Percentiles rank a stretch among this genome's conserved stretches.
These are phyloP conservation scores for Andricus curvator DNA, from an alignment of 2,888 invertebrate genomes.

Conservation along the genomic window DNA sequence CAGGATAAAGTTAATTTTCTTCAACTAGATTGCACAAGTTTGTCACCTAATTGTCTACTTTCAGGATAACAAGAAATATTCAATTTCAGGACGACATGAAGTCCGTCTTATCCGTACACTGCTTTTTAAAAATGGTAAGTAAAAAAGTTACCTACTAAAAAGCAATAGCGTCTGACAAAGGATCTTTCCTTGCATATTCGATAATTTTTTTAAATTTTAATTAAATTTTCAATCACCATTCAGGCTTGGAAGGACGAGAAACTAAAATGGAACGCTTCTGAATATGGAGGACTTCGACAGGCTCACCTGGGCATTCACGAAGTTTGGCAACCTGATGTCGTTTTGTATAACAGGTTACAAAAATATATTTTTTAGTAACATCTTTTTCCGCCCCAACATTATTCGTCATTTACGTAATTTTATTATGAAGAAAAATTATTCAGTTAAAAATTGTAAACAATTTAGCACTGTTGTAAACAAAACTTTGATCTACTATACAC, in stretches of 20 bases:
- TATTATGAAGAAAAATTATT: too few relatives aligned
- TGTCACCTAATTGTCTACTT: slow-evolving; percentile 16
- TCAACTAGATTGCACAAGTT: not conserved
- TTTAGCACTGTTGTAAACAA: too few relatives aligned
- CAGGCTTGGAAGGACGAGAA: slow-evolving; percentile 89
- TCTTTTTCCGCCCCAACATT: slow-evolving; percentile 15
- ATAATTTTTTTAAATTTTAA: too few relatives aligned
- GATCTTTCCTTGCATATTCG: too few relatives aligned
- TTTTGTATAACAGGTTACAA: slow-evolving; percentile 83
- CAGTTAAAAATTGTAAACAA: too few relatives aligned
- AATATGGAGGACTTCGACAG: slow-evolving; percentile 83
- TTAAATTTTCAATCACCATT: slow-evolving; percentile 47
- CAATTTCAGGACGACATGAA: slow-evolving; percentile 55
- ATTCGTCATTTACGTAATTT: too few relatives aligned
- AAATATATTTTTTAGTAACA: slow-evolving; percentile 11
- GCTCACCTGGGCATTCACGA: slow-evolving; percentile 85
- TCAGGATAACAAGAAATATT: slow-evolving; percentile 39
- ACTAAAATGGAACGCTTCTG: slow-evolving; percentile 84
- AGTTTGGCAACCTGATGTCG: slow-evolving; percentile 89
- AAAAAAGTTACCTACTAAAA: not conserved
- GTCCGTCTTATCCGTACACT: slow-evolving; percentile 53
- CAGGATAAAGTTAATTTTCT: slow-evolving; percentile 19
- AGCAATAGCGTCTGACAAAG: not conserved
- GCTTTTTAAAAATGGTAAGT: slow-evolving; percentile 54
- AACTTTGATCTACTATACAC: too few relatives aligned